Base-by-base conservation (phyloP, 92 coral and sea anemone species). In the Epizoanthus stellaris region DNA sequence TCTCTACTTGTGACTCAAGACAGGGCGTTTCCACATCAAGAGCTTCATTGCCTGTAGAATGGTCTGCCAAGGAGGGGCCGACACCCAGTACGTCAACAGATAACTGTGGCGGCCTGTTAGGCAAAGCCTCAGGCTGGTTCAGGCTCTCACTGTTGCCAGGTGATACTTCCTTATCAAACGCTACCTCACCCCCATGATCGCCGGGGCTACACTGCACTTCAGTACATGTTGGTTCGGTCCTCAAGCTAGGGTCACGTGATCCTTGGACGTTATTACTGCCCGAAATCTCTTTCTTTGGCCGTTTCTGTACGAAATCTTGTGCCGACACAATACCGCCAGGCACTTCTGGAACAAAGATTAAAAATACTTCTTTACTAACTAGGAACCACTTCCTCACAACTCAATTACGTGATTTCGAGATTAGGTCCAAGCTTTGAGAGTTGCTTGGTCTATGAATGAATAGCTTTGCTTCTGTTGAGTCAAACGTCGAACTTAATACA, bases 241-340 rank as follows among this genome's bases (percentile, higher is more conserved):
- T 9, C 5, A 10, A 42, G 72, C 60, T 64, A 40, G 20, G 49
- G 39, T 45, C 16, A 39, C 16, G 17, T 17, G 83, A 63, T 39
- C 30, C n/a, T 12, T 63, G 63, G 5, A 43, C 60, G 12, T 16
- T 2, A 10, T 62, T 20, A 42, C 19, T 58, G 66, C 20, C 38
- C 19, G 71, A 64, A 3, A 43, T 21, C 13, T 63, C 60, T 5
- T 43, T 79, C 43, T 64, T 64, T 45, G 20, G 23, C 83, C 83
- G 66, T 12, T 79, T 62, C 45, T 79, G 58, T 53, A 43, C 53
- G 58, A 79, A 79, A 5, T 14, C 61, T 13, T 10, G 59, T n/a
- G 83, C 64, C 3, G 72, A 63, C n/a, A 62, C 23, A 20, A 79
- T 63, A 2, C 83, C 83, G 4, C 83, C 71, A 12, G 83, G 71